phyloP scores from a whole-genome alignment of 1,140 invertebrate species.

The Drosophila subpulchrella region DNA sequence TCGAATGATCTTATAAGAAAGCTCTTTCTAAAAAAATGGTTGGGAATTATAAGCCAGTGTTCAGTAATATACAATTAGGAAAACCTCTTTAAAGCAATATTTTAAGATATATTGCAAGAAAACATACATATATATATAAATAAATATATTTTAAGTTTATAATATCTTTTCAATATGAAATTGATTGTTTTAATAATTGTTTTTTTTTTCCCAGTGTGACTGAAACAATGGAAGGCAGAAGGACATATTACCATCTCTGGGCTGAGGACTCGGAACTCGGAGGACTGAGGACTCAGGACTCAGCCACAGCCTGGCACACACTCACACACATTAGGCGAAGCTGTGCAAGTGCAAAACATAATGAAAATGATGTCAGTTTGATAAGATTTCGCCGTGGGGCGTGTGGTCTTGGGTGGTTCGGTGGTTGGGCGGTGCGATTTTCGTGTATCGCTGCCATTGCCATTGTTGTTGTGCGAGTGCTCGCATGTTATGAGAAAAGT shows the following conservation, averaged over 20 bases:
- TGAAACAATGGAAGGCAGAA: not conserved
- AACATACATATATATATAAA: too few relatives aligned
- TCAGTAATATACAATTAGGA: not conserved
- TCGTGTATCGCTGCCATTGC: constrained; percentile 28
- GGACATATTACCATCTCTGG: constrained; percentile 29
- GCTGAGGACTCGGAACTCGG: not conserved
- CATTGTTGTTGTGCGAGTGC: not conserved
- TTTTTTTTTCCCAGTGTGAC: constrained; percentile 1
- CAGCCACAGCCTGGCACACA: constrained; percentile 15
- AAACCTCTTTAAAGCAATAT: not conserved
- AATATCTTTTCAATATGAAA: not conserved
- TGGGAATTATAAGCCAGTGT: too few relatives aligned
- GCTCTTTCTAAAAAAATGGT: too few relatives aligned
- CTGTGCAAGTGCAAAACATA: constrained; percentile 77
- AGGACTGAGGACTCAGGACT: not conserved
- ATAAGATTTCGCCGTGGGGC: constrained; percentile 63
- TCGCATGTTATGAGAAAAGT: constrained; percentile 63
- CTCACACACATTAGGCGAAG: constrained; percentile 60
- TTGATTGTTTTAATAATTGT: not conserved
- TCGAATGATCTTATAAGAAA: too few relatives aligned
- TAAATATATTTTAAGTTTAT: too few relatives aligned
- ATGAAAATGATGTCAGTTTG: constrained; percentile 81
- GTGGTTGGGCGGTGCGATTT: constrained; percentile 5
- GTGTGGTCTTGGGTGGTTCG: constrained; percentile 22
- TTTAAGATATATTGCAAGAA: too few relatives aligned